Percentiles rank a stretch among this genome's conserved stretches.
These are phyloP conservation scores for Trimorus sp. DNA, from an alignment of 2,888 invertebrate species.

Conservation along the genomic window DNA sequence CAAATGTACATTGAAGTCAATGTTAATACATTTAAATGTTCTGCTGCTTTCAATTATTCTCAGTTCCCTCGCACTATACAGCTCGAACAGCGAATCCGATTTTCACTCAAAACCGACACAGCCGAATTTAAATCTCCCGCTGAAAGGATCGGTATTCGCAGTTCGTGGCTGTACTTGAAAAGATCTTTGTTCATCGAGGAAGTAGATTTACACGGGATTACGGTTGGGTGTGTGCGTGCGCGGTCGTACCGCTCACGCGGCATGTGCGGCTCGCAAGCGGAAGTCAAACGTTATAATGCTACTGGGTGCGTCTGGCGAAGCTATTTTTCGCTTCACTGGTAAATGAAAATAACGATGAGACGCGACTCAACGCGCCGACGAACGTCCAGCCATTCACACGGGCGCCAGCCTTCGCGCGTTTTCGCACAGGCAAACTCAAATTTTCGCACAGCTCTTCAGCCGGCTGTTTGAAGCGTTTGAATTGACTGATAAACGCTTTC, in stretches of 20 bases:
- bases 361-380: slow-evolving; percentile 37
- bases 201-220: slow-evolving; percentile 71
- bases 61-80: too few relatives aligned
- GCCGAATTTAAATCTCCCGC: slow-evolving; percentile 65
- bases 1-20: too few relatives aligned
- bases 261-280: slow-evolving; percentile 71
- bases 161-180: slow-evolving; percentile 77
- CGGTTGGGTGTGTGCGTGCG: slow-evolving; percentile 56
- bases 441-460: neutral
- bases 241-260: slow-evolving; percentile 38
- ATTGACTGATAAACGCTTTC: too few relatives aligned
- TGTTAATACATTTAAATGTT: too few relatives aligned
- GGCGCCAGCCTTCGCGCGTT: neutral
- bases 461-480: too few relatives aligned
- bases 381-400: slow-evolving; percentile 12
- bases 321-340: slow-evolving; percentile 81
- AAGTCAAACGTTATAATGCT: slow-evolving; percentile 76
- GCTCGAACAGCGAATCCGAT: too few relatives aligned
- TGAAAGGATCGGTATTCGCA: slow-evolving; percentile 48
- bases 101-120: neutral
- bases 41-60: too few relatives aligned
- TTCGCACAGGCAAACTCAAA: neutral
- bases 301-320: slow-evolving; percentile 77
- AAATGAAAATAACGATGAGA: slow-evolving; percentile 78
- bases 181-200: slow-evolving; percentile 79